Percentiles rank a stretch among this genome's conserved stretches.
Evolutionary conservation across 1,140 invertebrate species (phyloP).

Genomic region (Drosophila sechellia): DNA sequence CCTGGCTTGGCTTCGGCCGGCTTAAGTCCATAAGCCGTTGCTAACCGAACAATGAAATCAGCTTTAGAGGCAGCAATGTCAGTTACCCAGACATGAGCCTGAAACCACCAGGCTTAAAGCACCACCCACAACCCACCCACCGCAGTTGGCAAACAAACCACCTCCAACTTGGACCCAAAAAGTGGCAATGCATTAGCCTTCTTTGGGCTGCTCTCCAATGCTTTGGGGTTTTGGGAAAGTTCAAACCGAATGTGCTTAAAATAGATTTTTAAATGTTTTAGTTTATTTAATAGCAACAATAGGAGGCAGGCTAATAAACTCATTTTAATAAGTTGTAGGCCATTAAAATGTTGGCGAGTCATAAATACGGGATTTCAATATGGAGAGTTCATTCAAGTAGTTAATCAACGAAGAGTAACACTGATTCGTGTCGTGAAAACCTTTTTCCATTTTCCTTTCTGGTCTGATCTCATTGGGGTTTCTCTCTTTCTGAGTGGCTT

Average conservation of each 20-base stretch:
- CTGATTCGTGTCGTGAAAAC: neutral
- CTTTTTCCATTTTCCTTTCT: conserved; percentile 15
- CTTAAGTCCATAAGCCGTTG: conserved; percentile 32
- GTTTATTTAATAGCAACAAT: no score
- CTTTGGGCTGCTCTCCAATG: conserved; percentile 7
- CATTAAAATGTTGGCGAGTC: no score
- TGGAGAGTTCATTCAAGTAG: no score
- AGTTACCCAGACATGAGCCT: conserved; percentile 3
- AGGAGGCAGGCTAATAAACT: neutral
- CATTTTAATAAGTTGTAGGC: no score
- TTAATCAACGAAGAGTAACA: conserved; percentile 6
- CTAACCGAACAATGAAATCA: conserved; percentile 35
- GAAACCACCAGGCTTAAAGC: conserved; percentile 4
- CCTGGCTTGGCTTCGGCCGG: conserved; percentile 20
- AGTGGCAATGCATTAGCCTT: conserved; percentile 11
- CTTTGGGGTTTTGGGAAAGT: neutral
- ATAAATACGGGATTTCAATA: no score
- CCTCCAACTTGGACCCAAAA: conserved; percentile 1
- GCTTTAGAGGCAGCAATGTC: conserved; percentile 19
- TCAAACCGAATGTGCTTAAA: no score
- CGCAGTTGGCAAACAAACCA: neutral
- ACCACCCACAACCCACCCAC: conserved; percentile 22
- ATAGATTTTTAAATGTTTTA: no score
- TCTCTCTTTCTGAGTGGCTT: conserved; percentile 24
- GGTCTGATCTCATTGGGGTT: conserved; percentile 20